Conservation (phyloP, 1,140 invertebrate genomes). For the Papilio helenus region DNA sequence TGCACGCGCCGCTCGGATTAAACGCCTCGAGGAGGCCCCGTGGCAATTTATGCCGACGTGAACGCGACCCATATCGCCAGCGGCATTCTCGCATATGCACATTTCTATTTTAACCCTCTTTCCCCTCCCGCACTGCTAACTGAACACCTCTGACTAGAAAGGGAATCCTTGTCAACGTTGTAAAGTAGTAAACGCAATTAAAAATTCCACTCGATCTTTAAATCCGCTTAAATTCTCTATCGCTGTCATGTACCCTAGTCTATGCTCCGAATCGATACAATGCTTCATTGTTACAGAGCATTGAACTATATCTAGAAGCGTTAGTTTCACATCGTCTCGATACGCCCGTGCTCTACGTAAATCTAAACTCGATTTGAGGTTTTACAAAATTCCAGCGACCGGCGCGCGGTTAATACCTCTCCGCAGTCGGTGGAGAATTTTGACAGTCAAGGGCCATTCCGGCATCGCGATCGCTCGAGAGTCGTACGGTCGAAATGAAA, state of each 20-base stretch:
- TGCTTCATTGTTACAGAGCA: conserved; percentile 49
- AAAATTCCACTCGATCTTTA: conserved; percentile 53
- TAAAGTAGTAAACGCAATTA: conserved; percentile 60
- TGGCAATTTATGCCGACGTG: conserved; percentile 63
- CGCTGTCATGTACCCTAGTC: conserved; percentile 29
- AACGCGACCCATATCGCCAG: conserved; percentile 49
- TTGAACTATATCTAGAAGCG: conserved; percentile 49
- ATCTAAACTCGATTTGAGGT: conserved; percentile 61
- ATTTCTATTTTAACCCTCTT: conserved; percentile 45
- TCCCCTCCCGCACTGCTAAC: conserved; percentile 37
- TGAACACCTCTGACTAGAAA: conserved; percentile 35
- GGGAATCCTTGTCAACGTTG: conserved; percentile 51
- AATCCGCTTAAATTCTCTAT: conserved; percentile 42
- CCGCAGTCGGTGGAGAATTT: conserved; percentile 79
- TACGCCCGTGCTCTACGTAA: conserved; percentile 52
- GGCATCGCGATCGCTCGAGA: conserved; percentile 80
- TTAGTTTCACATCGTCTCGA: conserved; percentile 52
- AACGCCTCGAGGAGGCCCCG: conserved; percentile 49
- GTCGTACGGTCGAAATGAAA: conserved; percentile 82
- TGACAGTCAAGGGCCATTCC: conserved; percentile 81
- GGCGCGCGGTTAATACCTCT: conserved; percentile 74
- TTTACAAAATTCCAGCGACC: conserved; percentile 59
- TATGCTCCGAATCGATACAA: conserved; percentile 36
- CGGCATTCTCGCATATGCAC: conserved; percentile 41
- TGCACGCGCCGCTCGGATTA: conserved; percentile 49